These are phyloP conservation scores for Pycnomerus fuliginosus DNA, from an alignment of 2,888 invertebrate species.

Conservation along the genomic window DNA sequence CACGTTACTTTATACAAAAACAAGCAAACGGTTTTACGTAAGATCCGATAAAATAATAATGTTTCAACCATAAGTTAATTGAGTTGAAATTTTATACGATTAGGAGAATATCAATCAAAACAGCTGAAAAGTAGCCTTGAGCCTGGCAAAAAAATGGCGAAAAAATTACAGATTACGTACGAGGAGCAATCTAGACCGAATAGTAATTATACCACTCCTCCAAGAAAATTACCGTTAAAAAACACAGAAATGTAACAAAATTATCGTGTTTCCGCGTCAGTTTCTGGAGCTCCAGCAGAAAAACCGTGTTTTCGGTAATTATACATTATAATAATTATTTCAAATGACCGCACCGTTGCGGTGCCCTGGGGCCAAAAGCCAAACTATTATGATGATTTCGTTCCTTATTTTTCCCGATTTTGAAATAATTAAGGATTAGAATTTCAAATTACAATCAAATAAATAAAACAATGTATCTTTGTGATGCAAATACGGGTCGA, in stretches of 20 bases:
- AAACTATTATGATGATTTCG: constrained; percentile 1
- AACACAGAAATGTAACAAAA: constrained; percentile 19
- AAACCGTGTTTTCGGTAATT: constrained; percentile 14
- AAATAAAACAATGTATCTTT: constrained; percentile 13
- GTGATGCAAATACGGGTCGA: constrained; percentile 11
- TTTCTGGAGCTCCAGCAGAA: constrained; percentile 8
- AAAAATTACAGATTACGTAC: constrained; percentile 15
- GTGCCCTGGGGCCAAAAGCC: constrained; percentile 9
- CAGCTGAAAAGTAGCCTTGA: background rate
- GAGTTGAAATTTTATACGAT: too few species aligned
- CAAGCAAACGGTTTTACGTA: too few species aligned
- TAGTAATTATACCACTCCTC: constrained; percentile 16
- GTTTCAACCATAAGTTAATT: too few species aligned
- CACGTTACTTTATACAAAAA: too few species aligned
- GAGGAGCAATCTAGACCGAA: constrained; percentile 10
- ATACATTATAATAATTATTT: constrained; percentile 17
- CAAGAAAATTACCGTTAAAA: constrained; percentile 15
- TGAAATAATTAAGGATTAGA: constrained; percentile 3
- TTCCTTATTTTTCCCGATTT: constrained; percentile 4
- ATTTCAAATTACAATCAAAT: background rate
- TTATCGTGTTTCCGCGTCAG: constrained; percentile 5
- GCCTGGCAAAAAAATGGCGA: constrained; percentile 7
- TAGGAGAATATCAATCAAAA: constrained; percentile 5
- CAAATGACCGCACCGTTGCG: constrained; percentile 15
- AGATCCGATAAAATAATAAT: too few species aligned